Percentiles rank a stretch among this genome's conserved stretches.
phyloP scores from a whole-genome alignment of 2,797 vertebrate genomes.

The Darevskia nairensis region DNA sequence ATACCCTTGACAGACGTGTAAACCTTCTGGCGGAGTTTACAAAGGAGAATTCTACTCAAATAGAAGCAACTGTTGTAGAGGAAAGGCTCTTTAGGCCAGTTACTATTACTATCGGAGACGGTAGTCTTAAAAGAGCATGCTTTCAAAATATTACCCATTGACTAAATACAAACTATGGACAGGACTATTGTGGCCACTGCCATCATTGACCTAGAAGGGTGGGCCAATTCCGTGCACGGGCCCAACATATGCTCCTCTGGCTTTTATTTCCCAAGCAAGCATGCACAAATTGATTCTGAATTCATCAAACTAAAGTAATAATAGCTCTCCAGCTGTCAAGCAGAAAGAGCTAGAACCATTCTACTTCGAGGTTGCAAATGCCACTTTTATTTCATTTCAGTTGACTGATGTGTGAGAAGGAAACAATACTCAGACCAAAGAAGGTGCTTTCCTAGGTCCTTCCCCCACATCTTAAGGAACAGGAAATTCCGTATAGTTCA shows the following conservation, averaged over 20 bases:
- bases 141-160: neutral
- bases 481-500: neutral
- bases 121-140: neutral
- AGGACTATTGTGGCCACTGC: neutral
- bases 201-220: neutral
- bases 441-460: neutral
- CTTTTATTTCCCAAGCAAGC: neutral
- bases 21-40: neutral
- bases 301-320: neutral
- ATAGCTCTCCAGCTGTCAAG: constrained; percentile 2
- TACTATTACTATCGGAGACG: neutral
- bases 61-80: neutral
- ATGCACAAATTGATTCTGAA: neutral
- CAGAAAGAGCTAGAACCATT: neutral
- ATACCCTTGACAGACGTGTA: rapidly evolving
- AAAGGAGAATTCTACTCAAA: constrained; percentile 24
- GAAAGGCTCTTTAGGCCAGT: neutral
- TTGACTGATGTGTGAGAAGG: neutral
- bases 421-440: neutral
- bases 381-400: neutral
- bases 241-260: neutral
- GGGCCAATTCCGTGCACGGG: neutral
- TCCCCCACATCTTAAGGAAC: neutral
- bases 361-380: neutral
- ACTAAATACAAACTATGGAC: neutral